Evolutionary conservation across 2,797 vertebrate species (phyloP).

Genomic region (Meriones psammophilus): DNA sequence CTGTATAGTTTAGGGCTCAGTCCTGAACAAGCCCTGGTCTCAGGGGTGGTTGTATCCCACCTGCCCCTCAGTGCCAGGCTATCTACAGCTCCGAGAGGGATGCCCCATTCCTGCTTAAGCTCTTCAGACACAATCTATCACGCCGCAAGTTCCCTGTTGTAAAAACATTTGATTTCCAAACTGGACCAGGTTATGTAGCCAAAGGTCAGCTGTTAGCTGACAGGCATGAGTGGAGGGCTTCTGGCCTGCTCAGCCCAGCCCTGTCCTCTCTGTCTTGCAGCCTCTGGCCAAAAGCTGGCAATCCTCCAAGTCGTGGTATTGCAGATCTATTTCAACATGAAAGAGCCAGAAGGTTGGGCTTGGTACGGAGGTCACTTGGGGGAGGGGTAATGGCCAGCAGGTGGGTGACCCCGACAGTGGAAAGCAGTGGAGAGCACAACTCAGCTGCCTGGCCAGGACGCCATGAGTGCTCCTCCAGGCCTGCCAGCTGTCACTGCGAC

Average conservation of each 20-base stretch:
- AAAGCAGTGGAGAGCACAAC: background rate
- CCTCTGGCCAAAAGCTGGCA: background rate
- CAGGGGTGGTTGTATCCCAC: background rate
- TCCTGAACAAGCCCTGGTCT: background rate
- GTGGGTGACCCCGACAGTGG: background rate
- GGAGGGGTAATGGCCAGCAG: background rate
- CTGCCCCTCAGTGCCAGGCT: background rate
- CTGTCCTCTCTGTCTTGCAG: background rate
- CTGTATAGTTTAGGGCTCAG: background rate
- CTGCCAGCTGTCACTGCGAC: slow-evolving; percentile 59
- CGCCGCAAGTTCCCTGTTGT: background rate
- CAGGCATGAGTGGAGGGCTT: background rate
- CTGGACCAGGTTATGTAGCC: background rate
- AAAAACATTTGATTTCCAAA: background rate
- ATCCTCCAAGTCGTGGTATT: background rate
- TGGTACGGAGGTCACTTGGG: background rate
- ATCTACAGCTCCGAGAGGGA: background rate
- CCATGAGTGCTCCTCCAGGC: background rate
- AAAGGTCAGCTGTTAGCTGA: background rate
- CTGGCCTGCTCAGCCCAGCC: background rate
- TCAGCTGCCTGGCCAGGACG: background rate
- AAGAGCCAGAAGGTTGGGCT: background rate
- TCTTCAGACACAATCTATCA: background rate
- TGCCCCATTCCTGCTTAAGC: background rate
- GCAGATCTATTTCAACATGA: background rate